Conservation (phyloP, 2,113 vertebrate species). For the Epinephelus moara region DNA sequence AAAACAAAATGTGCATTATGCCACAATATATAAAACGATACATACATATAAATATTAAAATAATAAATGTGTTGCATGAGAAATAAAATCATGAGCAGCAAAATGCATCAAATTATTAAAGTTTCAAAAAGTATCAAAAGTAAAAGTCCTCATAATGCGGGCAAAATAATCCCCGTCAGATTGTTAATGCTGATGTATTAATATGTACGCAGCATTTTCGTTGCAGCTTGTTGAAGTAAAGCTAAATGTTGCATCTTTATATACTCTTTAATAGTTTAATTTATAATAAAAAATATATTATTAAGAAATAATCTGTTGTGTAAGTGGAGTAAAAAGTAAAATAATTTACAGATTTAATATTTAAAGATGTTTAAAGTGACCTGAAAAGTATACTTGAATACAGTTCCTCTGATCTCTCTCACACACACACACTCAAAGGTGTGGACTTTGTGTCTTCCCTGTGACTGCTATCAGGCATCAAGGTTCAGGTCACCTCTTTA, state of each 20-base stretch:
- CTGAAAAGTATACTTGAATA: too few relatives aligned
- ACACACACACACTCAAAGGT: too few relatives aligned
- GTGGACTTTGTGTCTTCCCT: constrained; percentile 66
- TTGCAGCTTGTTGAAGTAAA: not conserved
- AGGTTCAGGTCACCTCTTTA: constrained; percentile 59
- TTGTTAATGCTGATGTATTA: not conserved
- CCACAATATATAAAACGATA: too few relatives aligned
- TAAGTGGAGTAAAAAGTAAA: too few relatives aligned
- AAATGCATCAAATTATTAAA: not conserved
- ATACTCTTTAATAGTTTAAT: not conserved
- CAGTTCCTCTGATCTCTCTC: too few relatives aligned
- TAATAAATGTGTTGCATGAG: too few relatives aligned
- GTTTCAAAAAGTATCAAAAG: not conserved
- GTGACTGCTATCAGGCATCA: constrained; percentile 52
- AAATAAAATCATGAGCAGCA: too few relatives aligned
- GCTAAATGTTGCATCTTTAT: not conserved
- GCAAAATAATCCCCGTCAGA: not conserved
- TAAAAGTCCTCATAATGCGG: too few relatives aligned
- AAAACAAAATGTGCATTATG: too few relatives aligned
- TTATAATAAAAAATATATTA: not conserved
- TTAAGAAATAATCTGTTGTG: not conserved
- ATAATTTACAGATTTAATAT: too few relatives aligned
- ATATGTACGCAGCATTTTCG: not conserved
- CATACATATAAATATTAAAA: too few relatives aligned
- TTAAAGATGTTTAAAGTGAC: too few relatives aligned